These are phyloP conservation scores for Drosophila parthenogenetica DNA, from an alignment of 2,888 invertebrate species.

Conservation along the genomic window DNA sequence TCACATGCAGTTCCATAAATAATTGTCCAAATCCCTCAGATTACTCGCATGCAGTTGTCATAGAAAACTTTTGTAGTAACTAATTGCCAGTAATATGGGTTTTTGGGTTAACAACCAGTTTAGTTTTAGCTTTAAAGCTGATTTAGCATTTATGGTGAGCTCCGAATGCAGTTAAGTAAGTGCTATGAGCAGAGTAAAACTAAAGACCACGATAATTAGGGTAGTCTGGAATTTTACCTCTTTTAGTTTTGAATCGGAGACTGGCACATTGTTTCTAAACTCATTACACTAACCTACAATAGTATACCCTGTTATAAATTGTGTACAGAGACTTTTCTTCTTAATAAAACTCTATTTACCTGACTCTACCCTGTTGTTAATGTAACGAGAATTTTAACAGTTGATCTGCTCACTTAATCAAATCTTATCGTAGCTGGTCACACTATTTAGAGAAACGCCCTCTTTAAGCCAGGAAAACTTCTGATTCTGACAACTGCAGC, in stretches of 20 bases:
- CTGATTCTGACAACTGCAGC: constrained; percentile 24
- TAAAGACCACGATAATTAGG: too few species aligned
- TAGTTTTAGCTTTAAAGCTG: constrained; percentile 25
- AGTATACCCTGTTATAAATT: too few species aligned
- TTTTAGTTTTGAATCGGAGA: too few species aligned
- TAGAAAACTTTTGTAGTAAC: constrained; percentile 54
- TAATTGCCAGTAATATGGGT: constrained; percentile 65
- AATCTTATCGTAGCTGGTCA: background rate
- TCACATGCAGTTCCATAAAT: constrained; percentile 57
- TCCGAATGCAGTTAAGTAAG: background rate
- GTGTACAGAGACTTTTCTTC: too few species aligned
- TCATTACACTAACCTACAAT: too few species aligned
- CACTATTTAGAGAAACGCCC: background rate
- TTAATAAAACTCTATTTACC: too few species aligned
- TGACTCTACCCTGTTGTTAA: too few species aligned
- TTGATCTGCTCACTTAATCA: too few species aligned
- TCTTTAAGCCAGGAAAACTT: background rate
- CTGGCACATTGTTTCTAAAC: too few species aligned
- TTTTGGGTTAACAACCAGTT: constrained; percentile 46
- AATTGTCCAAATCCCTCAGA: constrained; percentile 66
- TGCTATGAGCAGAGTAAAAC: too few species aligned
- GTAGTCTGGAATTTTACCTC: too few species aligned
- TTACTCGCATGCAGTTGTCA: constrained; percentile 58
- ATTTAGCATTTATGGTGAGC: constrained; percentile 24
- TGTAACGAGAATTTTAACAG: too few species aligned